Base-by-base conservation (phyloP, 2,888 invertebrate genomes). In the Mimumesa dahlbomi region DNA sequence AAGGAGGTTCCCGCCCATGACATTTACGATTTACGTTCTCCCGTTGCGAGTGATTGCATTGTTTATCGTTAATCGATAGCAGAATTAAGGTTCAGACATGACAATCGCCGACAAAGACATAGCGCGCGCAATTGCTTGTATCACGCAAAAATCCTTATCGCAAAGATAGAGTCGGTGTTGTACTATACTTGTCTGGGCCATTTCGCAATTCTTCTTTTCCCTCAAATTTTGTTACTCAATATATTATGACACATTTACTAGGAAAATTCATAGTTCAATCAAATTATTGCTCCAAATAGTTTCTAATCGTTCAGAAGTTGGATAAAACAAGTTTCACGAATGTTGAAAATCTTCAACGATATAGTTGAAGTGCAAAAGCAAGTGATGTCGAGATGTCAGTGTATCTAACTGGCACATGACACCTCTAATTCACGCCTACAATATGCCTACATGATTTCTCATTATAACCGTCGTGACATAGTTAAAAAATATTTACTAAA, bases 361-460 rank as follows among this genome's bases (percentile, higher is more conserved):
- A 5, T 7, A 3, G 25, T 25, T 25, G 25, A 25, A 25, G 4
- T 25, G 46, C 36, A 40, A 57, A 50, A n/a, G n/a, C 36, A 53
- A 56, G 49, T 7, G 56, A 68, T 36, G 69, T 42, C n/a, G n/a
- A 31, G 40, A 42, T 38, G 46, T 53, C 58, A 54, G 36, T 25
- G 50, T 36, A 42, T 54, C 54, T 46, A 34, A 36, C 50, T 49
- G 46, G 38, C 70, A 58, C 70, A 67, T 25, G 56, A 66, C 79
- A 78, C 78, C 79, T 78, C 79, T 65, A 75, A 78, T 71, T 78
- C 71, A 73, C 78, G 68, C 78, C 78, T 61, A 78, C 73, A 56
- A 75, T 69, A 65, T 79, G 42, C 79, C 79, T 73, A 78, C 78
- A 46, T 73, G 25, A 42, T 68, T 36, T 38, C 42, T 59, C 48